A percentile compares a stretch with the other conserved stretches of the same genome.
phyloP scores from a whole-genome alignment of 1,140 invertebrate species.

The Drosophila nannoptera region DNA sequence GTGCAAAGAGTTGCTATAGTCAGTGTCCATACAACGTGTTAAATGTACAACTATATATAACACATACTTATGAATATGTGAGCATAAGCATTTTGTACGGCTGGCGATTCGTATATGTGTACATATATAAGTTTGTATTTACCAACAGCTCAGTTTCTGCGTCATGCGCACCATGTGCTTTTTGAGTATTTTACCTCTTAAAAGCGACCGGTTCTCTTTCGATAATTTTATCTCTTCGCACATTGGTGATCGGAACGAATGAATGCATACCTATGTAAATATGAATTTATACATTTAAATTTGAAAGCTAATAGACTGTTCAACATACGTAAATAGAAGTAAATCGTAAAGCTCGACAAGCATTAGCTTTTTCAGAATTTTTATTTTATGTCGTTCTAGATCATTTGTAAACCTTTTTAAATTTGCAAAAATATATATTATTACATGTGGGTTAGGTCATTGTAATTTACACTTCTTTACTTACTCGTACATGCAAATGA shows the following conservation, averaged over 20 bases:
- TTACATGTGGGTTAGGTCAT: background rate
- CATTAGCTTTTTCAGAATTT: too few relatives aligned
- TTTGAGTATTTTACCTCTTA: conserved; percentile 31
- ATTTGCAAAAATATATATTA: conserved; percentile 9
- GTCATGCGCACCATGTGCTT: conserved; percentile 79
- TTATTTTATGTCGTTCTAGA: too few relatives aligned
- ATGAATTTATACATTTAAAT: too few relatives aligned
- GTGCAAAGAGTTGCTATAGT: conserved; percentile 2
- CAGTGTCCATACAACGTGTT: conserved; percentile 34
- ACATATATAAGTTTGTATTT: conserved; percentile 15
- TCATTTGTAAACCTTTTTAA: conserved; percentile 21
- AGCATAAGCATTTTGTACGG: background rate
- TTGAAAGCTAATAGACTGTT: too few relatives aligned
- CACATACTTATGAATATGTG: background rate
- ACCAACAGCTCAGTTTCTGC: conserved; percentile 11
- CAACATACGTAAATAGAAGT: too few relatives aligned
- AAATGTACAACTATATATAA: conserved; percentile 8
- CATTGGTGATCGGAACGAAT: conserved; percentile 23
- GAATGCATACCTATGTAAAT: background rate
- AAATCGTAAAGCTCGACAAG: too few relatives aligned
- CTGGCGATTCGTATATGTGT: background rate
- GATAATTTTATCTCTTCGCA: background rate
- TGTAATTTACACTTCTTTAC: background rate
- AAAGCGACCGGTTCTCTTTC: conserved; percentile 24
- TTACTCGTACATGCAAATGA: background rate